Percentiles rank a stretch among this genome's conserved stretches.
phyloP scores from a whole-genome alignment of 2,113 vertebrate species.

The Galbula dea region DNA sequence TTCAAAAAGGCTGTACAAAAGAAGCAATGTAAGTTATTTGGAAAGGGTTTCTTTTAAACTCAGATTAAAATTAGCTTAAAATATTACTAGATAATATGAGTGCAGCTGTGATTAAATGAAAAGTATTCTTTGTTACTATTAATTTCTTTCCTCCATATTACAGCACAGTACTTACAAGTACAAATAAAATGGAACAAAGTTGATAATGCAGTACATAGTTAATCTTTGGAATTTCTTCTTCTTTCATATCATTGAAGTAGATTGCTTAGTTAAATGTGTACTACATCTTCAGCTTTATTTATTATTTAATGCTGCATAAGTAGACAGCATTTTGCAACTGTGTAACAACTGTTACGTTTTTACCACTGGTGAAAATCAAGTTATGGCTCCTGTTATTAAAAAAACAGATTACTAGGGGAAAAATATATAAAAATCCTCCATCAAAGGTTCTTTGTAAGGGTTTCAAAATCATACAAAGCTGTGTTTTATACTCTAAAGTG shows the following conservation, averaged over 20 bases:
- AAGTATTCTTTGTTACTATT: background rate
- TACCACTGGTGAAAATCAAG: background rate
- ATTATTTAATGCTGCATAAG: background rate
- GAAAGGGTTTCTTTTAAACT: background rate
- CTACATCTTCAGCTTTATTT: constrained; percentile 9
- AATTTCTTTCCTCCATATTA: background rate
- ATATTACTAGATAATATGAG: background rate
- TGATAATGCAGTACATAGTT: background rate
- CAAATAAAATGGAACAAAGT: background rate
- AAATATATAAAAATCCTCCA: background rate
- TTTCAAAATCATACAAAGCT: background rate
- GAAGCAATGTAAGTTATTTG: background rate
- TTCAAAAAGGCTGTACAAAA: background rate
- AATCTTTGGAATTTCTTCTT: constrained; percentile 32
- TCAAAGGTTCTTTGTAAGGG: background rate
- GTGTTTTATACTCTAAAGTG: background rate
- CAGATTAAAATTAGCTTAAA: background rate
- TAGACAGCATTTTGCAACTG: constrained; percentile 8
- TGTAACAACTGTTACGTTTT: background rate
- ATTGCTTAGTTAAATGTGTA: background rate
- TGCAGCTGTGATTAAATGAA: background rate
- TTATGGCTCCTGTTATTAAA: background rate
- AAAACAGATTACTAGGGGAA: background rate
- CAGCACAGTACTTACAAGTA: background rate
- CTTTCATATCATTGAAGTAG: background rate